Percentiles rank a stretch among this genome's conserved stretches.
These are phyloP conservation scores for Chrysolophus pictus DNA, from an alignment of 2,797 vertebrate species.

Conservation along the genomic window DNA sequence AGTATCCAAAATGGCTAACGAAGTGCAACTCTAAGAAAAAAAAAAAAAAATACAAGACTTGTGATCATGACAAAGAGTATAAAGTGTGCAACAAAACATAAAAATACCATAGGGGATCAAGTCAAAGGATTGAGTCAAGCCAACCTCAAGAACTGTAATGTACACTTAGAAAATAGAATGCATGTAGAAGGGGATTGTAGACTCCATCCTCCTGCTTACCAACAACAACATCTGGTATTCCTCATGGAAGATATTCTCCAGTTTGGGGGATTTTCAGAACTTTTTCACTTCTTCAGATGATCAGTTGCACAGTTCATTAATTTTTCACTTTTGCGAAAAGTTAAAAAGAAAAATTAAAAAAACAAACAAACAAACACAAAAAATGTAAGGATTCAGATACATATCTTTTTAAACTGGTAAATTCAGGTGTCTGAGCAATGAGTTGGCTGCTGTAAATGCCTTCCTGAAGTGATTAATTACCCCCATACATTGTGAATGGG, in stretches of 20 bases:
- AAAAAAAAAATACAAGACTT: neutral
- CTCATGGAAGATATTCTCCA: neutral
- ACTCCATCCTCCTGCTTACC: neutral
- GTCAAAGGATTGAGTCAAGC: neutral
- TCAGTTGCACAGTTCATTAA: neutral
- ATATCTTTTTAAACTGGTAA: neutral
- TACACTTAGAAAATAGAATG: neutral
- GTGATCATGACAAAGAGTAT: neutral
- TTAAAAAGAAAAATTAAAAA: neutral
- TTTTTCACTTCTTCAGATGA: neutral
- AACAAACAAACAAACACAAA: neutral
- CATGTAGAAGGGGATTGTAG: neutral
- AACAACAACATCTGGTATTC: neutral
- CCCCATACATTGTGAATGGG: neutral
- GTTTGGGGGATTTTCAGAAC: neutral
- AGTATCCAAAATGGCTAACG: neutral
- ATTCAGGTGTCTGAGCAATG: neutral
- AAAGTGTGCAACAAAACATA: neutral
- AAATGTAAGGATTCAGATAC: neutral
- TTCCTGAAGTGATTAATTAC: neutral
- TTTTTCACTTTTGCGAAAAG: neutral
- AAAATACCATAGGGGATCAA: neutral
- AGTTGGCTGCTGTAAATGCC: neutral
- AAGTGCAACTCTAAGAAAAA: neutral
- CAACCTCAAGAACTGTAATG: fast-evolving